A percentile compares a stretch with the other conserved stretches of the same genome.
phyloP scores from a whole-genome alignment of 2,797 vertebrate genomes.

The Pelodytes ibericus region DNA sequence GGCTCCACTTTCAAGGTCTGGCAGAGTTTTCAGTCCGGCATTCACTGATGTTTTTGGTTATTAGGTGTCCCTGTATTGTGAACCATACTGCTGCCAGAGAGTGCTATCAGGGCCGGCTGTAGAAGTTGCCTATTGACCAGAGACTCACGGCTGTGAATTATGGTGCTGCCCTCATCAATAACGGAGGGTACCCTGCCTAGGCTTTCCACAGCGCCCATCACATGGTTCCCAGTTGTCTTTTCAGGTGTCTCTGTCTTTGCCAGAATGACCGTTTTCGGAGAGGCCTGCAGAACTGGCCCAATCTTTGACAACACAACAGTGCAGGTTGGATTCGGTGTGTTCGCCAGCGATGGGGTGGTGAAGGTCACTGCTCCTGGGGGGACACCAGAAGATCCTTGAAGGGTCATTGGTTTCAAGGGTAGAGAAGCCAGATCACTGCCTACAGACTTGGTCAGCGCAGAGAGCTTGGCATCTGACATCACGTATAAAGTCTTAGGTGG shows the following conservation, averaged over 20 bases:
- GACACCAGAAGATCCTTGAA: conserved; percentile 49
- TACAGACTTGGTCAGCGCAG: conserved; percentile 60
- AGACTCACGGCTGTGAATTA: conserved; percentile 57
- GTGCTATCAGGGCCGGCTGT: conserved; percentile 50
- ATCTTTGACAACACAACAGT: conserved; percentile 55
- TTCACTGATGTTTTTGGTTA: conserved; percentile 44
- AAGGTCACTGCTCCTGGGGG: conserved; percentile 45
- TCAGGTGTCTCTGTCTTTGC: conserved; percentile 35
- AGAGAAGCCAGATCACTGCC: conserved; percentile 56
- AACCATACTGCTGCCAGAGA: conserved; percentile 35
- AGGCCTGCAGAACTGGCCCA: conserved; percentile 58
- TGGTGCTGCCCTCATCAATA: conserved; percentile 59
- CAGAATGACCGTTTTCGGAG: conserved; percentile 59
- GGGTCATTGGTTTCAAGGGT: conserved; percentile 45
- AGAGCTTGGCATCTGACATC: conserved; percentile 59
- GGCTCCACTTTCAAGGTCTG: not conserved
- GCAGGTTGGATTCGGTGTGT: conserved; percentile 48
- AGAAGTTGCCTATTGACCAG: conserved; percentile 47
- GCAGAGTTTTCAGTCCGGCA: not conserved
- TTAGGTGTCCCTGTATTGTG: conserved; percentile 17
- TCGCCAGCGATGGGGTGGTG: conserved; percentile 34
- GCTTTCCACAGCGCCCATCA: conserved; percentile 50
- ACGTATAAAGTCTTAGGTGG: conserved; percentile 62
- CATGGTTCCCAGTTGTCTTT: conserved; percentile 23
- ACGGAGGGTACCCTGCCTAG: conserved; percentile 62